phyloP scores from a whole-genome alignment of 2,113 vertebrate genomes.

The Coturnix japonica region DNA sequence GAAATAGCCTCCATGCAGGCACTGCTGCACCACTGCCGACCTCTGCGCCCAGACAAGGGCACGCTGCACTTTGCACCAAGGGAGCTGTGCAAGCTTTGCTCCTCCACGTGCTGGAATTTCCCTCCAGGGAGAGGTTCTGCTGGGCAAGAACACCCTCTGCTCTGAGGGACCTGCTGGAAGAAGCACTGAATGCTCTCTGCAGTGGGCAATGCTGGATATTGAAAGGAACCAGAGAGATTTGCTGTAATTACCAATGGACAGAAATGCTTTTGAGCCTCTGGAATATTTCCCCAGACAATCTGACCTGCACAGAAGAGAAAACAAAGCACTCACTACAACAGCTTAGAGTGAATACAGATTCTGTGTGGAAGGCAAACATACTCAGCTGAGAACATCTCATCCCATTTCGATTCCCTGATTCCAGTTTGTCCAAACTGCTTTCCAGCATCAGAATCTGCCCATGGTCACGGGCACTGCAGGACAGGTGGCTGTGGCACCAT shows the following conservation, averaged over 20 bases:
- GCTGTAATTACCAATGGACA: background rate
- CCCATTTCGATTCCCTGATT: background rate
- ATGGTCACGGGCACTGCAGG: fast-evolving
- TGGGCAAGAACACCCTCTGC: background rate
- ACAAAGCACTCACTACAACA: background rate
- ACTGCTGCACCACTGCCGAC: constrained; percentile 27
- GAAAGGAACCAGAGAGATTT: background rate
- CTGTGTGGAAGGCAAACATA: background rate
- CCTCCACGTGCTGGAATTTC: fast-evolving
- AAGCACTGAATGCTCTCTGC: background rate
- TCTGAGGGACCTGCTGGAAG: background rate
- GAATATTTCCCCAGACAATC: background rate
- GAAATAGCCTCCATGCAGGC: constrained; percentile 54
- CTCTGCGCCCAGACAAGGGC: constrained; percentile 53
- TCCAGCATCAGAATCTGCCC: background rate
- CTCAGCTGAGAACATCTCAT: background rate
- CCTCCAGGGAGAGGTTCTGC: background rate
- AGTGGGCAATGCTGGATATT: background rate
- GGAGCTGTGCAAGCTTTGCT: background rate
- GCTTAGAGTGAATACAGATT: background rate
- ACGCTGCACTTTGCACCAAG: constrained; percentile 1
- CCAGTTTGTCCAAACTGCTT: background rate
- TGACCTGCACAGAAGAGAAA: background rate
- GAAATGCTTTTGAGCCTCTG: background rate
- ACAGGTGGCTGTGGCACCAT: background rate